A percentile compares a stretch with the other conserved stretches of the same genome.
Evolutionary conservation across 2,113 vertebrate genomes (phyloP).

Genomic region (Anarhynchus alexandrinus): DNA sequence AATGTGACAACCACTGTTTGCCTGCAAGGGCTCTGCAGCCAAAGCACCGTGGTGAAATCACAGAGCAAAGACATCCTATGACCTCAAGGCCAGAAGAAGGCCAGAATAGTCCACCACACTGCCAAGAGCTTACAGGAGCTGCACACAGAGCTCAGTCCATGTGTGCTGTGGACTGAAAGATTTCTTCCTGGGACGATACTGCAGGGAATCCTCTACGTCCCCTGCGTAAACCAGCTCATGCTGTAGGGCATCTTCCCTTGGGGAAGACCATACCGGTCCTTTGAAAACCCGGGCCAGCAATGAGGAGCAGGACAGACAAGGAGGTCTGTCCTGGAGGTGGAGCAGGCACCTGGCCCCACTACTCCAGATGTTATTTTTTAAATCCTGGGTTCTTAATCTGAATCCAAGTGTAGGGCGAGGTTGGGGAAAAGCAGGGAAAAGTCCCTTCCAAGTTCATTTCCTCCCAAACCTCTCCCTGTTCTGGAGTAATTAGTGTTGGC

Average conservation of each 20-base stretch:
- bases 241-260: background rate
- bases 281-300: background rate
- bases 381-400: background rate
- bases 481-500: background rate
- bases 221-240: background rate
- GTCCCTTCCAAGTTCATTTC: background rate
- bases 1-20: background rate
- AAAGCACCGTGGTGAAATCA: no score
- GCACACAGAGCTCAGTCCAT: background rate
- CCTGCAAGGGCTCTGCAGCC: no score
- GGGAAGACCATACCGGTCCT: background rate
- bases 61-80: background rate
- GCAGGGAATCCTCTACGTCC: background rate
- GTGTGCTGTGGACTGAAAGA: background rate
- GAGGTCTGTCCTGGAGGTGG: background rate
- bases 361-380: background rate
- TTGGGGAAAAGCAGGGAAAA: background rate
- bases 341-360: background rate
- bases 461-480: background rate
- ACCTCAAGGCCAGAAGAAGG: background rate
- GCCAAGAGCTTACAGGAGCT: background rate
- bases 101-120: background rate
- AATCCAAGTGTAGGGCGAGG: fast-evolving
- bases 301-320: background rate
- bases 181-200: background rate